A percentile compares a stretch with the other conserved stretches of the same genome.
phyloP scores from a whole-genome alignment of 2,888 invertebrate species.

The Trichogramma dendrolimi region DNA sequence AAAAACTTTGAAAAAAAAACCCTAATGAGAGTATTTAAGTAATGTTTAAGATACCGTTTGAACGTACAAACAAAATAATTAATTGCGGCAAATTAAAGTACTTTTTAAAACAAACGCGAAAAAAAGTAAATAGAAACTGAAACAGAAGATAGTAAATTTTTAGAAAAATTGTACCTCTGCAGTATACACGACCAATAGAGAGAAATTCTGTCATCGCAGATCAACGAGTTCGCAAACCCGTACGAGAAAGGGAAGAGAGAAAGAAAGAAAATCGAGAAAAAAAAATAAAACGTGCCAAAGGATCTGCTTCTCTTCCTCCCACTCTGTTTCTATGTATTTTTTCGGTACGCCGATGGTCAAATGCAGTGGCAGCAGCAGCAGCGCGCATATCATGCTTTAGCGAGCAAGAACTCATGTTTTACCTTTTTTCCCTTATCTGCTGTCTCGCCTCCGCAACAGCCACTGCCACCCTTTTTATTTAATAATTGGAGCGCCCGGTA shows the following conservation, averaged over 20 bases:
- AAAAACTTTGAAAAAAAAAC: too few relatives aligned
- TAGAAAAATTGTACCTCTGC: constrained; percentile 31
- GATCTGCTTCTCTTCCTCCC: constrained; percentile 23
- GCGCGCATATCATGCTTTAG: constrained; percentile 7
- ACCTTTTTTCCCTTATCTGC: constrained; percentile 38
- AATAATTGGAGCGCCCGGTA: constrained; percentile 44
- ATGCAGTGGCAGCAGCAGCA: not conserved
- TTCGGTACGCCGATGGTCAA: constrained; percentile 10
- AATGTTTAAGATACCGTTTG: too few relatives aligned
- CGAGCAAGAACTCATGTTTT: constrained; percentile 29
- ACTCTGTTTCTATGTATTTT: constrained; percentile 11
- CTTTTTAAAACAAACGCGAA: not conserved
- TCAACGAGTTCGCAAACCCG: constrained; percentile 39
- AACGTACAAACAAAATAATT: constrained; percentile 34
- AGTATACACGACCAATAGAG: constrained; percentile 35
- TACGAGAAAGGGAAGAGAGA: constrained; percentile 20
- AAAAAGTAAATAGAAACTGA: constrained; percentile 4
- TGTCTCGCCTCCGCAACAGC: constrained; percentile 26
- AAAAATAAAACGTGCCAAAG: constrained; percentile 22
- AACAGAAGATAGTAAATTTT: not conserved
- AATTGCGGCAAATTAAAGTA: constrained; percentile 36
- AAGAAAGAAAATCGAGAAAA: constrained; percentile 13
- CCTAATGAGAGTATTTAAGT: too few relatives aligned
- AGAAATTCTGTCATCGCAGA: constrained; percentile 44
- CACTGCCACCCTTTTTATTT: constrained; percentile 38